Conservation (phyloP, 2,113 vertebrate species). For the Paradoxurus hermaphroditus region DNA sequence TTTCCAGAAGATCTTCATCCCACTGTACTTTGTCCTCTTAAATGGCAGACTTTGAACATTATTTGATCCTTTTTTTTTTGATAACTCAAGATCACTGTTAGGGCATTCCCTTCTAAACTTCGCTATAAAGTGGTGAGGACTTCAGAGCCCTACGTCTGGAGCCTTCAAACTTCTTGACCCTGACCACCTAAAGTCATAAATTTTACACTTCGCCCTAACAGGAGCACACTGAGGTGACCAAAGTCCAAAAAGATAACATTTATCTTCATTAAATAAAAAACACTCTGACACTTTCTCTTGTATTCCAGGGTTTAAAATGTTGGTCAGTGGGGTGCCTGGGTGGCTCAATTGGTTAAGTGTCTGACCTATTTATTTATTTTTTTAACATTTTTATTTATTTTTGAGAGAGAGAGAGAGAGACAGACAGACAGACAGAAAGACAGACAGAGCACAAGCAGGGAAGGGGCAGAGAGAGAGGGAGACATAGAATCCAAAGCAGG, state of each 20-base stretch:
- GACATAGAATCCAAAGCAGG: no score
- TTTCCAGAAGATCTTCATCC: slow-evolving; percentile 5
- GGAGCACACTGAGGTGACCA: neutral
- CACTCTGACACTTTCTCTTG: neutral
- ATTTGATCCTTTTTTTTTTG: slow-evolving; percentile 21
- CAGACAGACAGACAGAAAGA: no score
- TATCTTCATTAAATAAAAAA: neutral
- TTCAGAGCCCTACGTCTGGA: neutral
- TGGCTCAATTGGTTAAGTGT: no score
- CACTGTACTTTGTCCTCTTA: slow-evolving; percentile 4
- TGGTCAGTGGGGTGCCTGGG: neutral
- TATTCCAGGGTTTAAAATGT: neutral
- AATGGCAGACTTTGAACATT: neutral
- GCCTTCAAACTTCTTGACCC: slow-evolving; percentile 6
- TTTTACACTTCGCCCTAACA: neutral
- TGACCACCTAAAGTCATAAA: slow-evolving; percentile 2
- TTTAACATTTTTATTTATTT: no score
- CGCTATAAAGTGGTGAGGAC: slow-evolving; percentile 2
- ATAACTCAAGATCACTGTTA: neutral
- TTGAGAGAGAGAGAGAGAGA: no score
- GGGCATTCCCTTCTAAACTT: neutral
- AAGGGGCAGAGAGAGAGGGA: no score
- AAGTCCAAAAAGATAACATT: neutral
- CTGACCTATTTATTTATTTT: no score
- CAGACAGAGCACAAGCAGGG: no score